These are phyloP conservation scores for Enteromius treurensis DNA, from an alignment of 2,797 vertebrate species.

Conservation along the genomic window DNA sequence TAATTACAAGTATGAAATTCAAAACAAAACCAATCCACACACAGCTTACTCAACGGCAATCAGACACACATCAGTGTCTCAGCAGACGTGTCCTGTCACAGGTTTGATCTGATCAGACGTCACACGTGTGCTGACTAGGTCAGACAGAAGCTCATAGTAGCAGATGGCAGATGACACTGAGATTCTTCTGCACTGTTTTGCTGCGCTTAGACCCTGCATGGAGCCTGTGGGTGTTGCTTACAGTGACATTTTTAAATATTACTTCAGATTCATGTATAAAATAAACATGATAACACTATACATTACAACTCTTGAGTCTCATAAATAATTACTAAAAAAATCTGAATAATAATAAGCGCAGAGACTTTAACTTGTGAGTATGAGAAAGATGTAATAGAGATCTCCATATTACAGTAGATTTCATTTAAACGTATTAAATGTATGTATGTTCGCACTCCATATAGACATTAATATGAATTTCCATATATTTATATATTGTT, in stretches of 20 bases:
- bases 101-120: slow-evolving; percentile 23
- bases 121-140: background rate
- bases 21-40: background rate
- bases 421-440: background rate
- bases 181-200: slow-evolving; percentile 2
- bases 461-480: no score
- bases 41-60: background rate
- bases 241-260: background rate
- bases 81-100: slow-evolving; percentile 1
- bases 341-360: background rate
- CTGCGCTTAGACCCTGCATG: background rate
- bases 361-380: background rate
- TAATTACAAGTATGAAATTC: background rate
- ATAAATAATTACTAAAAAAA: background rate
- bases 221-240: background rate
- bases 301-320: background rate
- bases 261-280: background rate
- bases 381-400: background rate
- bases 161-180: slow-evolving; percentile 25
- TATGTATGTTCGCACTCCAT: no score
- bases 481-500: no score
- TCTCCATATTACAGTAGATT: background rate
- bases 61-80: background rate
- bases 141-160: slow-evolving; percentile 1
- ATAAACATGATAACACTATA: background rate